A percentile compares a stretch with the other conserved stretches of the same genome.
Conservation (phyloP, 1,140 invertebrate species). For the Camponotus vicinus region DNA sequence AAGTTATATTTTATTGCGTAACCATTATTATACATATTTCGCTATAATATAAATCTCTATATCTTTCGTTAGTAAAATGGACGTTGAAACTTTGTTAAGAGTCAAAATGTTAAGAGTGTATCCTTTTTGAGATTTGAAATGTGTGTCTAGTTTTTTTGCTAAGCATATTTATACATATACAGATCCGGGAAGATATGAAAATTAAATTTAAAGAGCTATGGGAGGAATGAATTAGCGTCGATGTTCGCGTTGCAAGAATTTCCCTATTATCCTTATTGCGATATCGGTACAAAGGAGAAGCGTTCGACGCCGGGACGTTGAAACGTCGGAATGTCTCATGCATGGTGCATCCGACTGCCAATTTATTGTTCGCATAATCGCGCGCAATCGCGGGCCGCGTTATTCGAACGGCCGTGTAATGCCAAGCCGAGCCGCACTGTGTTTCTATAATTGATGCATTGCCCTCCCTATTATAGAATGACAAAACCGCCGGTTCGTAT, state of each 20-base stretch:
- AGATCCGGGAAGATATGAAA: not conserved
- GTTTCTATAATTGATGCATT: slow-evolving; percentile 84
- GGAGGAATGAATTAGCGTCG: not conserved
- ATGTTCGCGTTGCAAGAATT: slow-evolving; percentile 36
- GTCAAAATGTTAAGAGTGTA: slow-evolving; percentile 31
- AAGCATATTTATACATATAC: slow-evolving; percentile 2
- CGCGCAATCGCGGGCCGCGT: slow-evolving; percentile 76
- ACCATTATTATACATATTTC: not conserved
- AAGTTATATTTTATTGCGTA: slow-evolving; percentile 15
- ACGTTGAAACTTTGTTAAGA: slow-evolving; percentile 25
- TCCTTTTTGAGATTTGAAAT: not conserved
- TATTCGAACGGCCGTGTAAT: slow-evolving; percentile 77
- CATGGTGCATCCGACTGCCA: slow-evolving; percentile 70
- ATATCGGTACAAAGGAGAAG: slow-evolving; percentile 40
- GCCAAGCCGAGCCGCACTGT: slow-evolving; percentile 69
- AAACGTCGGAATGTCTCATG: slow-evolving; percentile 65
- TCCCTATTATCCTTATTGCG: slow-evolving; percentile 52
- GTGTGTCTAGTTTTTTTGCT: not conserved
- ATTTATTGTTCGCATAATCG: slow-evolving; percentile 83
- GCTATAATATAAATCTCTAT: not conserved
- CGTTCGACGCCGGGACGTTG: slow-evolving; percentile 39
- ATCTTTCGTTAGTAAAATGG: not conserved
- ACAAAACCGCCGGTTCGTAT: slow-evolving; percentile 77
- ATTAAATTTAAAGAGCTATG: not conserved
- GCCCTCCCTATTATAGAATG: slow-evolving; percentile 79